Evolutionary conservation across 2,797 vertebrate species (phyloP).

Genomic region (Enoplosus armatus): DNA sequence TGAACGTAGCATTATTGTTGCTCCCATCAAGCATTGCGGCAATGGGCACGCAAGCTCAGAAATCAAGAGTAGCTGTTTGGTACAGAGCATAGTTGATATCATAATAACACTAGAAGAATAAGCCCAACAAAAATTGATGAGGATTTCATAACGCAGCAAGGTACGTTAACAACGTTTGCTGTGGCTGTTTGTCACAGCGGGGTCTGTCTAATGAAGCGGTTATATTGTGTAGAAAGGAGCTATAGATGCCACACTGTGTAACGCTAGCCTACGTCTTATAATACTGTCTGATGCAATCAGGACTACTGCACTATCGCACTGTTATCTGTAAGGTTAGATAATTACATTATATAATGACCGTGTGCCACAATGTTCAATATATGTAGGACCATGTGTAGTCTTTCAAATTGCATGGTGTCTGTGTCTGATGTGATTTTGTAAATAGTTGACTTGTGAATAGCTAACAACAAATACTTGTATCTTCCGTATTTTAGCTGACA

Average conservation of each 20-base stretch:
- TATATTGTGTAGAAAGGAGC: neutral
- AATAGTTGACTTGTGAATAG: neutral
- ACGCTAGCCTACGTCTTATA: neutral
- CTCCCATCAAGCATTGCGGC: constrained; percentile 71
- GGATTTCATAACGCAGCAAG: constrained; percentile 30
- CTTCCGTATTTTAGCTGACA: neutral
- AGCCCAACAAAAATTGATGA: neutral
- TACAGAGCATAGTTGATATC: neutral
- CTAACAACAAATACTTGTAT: neutral
- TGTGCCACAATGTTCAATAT: neutral
- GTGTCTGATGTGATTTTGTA: neutral
- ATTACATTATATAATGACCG: neutral
- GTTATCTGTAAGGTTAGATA: neutral
- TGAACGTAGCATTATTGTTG: constrained; percentile 38
- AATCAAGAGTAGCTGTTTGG: constrained; percentile 7
- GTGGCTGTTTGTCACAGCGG: too few species aligned
- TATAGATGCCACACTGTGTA: neutral
- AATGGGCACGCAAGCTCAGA: constrained; percentile 6
- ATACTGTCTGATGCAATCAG: constrained; percentile 45
- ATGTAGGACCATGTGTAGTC: neutral
- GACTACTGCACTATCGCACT: neutral
- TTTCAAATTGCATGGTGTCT: neutral
- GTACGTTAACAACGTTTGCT: constrained; percentile 11
- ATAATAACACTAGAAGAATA: neutral
- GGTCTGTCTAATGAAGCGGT: rapidly evolving